phyloP scores from a whole-genome alignment of 2,888 invertebrate species.

The Strigamia crassipes region DNA sequence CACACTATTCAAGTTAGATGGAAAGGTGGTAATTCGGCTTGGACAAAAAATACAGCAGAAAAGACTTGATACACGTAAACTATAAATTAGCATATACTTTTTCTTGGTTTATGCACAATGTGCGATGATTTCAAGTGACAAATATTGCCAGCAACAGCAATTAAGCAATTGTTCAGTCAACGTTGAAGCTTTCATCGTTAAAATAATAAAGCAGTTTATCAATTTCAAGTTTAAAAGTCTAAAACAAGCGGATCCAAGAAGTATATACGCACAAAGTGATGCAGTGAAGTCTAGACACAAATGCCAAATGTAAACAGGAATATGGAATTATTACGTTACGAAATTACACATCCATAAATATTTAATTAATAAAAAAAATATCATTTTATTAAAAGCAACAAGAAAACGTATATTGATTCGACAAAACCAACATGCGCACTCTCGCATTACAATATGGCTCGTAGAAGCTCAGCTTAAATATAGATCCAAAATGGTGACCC shows the following conservation, averaged over 20 bases:
- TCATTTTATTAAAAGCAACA: not conserved
- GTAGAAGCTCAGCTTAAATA: slow-evolving; percentile 19
- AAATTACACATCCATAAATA: not conserved
- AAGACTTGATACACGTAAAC: not conserved
- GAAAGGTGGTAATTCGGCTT: not conserved
- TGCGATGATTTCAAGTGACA: not conserved
- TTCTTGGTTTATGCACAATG: slow-evolving; percentile 1
- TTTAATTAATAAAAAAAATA: not conserved
- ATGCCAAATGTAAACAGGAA: too few relatives aligned
- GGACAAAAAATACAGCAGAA: not conserved
- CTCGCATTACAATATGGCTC: not conserved
- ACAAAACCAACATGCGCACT: not conserved
- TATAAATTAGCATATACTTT: slow-evolving; percentile 34
- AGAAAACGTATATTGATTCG: slow-evolving; percentile 7
- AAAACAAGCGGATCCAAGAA: too few relatives aligned
- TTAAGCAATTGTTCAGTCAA: not conserved
- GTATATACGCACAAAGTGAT: too few relatives aligned
- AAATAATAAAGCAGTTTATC: not conserved
- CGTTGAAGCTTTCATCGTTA: not conserved
- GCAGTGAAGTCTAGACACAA: too few relatives aligned
- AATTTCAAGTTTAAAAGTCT: not conserved
- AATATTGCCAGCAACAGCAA: not conserved
- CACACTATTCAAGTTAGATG: slow-evolving; percentile 9
- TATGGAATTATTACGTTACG: too few relatives aligned
- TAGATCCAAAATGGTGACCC: slow-evolving; percentile 42